Conservation (phyloP, 2,888 invertebrate genomes). For the Diloba caeruleocephala region DNA sequence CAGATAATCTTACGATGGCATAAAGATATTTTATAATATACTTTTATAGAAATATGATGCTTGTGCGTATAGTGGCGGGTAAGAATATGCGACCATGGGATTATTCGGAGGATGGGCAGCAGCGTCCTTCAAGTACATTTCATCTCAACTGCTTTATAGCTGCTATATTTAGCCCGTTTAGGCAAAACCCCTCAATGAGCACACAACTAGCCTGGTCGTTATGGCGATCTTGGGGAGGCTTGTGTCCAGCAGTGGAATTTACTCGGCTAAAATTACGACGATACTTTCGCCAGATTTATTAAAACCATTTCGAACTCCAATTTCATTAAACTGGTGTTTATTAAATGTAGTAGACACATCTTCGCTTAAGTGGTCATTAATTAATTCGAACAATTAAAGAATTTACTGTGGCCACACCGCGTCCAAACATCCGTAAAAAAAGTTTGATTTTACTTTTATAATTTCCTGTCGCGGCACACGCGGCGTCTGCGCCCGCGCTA, state of each 20-base stretch:
- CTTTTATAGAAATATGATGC: conserved; percentile 18
- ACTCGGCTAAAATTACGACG: no score
- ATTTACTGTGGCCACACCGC: conserved; percentile 35
- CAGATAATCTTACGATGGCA: conserved; percentile 32
- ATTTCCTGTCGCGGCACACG: conserved; percentile 42
- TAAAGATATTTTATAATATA: conserved; percentile 12
- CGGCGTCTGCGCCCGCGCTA: conserved; percentile 48
- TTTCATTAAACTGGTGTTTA: conserved; percentile 14
- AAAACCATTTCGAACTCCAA: background rate
- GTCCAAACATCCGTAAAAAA: conserved; percentile 48
- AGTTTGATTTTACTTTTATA: conserved; percentile 49
- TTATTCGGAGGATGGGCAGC: no score
- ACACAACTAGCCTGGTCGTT: no score
- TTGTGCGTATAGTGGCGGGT: no score
- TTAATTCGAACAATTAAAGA: conserved; percentile 36
- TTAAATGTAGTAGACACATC: conserved; percentile 17
- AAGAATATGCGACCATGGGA: no score
- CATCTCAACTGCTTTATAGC: no score
- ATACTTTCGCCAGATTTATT: background rate
- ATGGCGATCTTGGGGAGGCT: no score
- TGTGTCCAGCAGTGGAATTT: no score
- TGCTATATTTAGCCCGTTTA: no score
- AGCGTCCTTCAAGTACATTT: no score
- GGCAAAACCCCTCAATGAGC: no score
- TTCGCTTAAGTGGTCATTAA: conserved; percentile 29